These are phyloP conservation scores for Corythornis vintsioides DNA, from an alignment of 2,113 vertebrate species.

Conservation along the genomic window DNA sequence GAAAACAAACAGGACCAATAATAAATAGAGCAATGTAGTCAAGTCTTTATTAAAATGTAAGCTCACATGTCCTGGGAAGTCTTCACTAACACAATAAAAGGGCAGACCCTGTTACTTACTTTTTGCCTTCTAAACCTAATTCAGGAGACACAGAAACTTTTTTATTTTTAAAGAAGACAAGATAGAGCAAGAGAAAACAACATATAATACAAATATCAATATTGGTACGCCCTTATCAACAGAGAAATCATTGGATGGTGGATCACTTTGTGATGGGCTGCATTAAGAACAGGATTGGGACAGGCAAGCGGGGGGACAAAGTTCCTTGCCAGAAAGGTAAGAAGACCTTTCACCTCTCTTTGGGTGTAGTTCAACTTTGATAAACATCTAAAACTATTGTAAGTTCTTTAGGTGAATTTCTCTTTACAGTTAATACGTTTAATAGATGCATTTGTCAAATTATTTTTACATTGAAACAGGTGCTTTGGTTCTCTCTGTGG, in stretches of 20 bases:
- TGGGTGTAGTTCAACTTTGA: background rate
- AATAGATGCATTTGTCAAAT: background rate
- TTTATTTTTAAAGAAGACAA: no score
- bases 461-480: background rate
- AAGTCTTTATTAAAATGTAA: background rate
- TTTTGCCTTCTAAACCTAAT: background rate
- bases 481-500: background rate
- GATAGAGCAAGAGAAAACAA: accelerated
- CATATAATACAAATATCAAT: background rate
- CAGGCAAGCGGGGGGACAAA: accelerated
- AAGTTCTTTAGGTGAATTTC: background rate
- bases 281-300: background rate
- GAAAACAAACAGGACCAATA: background rate
- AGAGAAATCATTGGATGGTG: accelerated
- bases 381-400: background rate
- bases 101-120: background rate
- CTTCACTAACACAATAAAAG: background rate
- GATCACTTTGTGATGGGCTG: background rate
- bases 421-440: background rate
- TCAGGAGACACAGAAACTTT: background rate
- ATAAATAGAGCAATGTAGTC: background rate
- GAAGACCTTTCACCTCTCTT: background rate
- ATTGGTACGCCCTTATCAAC: background rate
- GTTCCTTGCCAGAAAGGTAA: background rate
- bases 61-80: background rate